Evolutionary conservation across 1,140 invertebrate genomes (phyloP).

Genomic region (Colletes gigas): DNA sequence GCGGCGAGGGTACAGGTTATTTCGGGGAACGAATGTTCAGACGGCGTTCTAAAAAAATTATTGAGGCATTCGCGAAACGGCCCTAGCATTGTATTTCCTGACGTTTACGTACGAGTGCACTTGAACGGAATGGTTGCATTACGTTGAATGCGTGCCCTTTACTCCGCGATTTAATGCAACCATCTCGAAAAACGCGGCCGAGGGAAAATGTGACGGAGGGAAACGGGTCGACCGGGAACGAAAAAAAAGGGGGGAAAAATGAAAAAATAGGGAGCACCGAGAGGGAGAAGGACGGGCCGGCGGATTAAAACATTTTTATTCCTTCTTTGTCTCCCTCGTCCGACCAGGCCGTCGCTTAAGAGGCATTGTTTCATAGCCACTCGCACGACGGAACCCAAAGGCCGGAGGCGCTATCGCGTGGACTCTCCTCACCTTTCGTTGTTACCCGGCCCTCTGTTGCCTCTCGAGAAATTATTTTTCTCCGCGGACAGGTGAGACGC

Average conservation of each 20-base stretch:
- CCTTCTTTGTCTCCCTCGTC: constrained; percentile 31
- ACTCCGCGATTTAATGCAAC: constrained; percentile 53
- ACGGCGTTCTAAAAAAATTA: constrained; percentile 25
- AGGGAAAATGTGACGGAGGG: constrained; percentile 16
- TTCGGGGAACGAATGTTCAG: too few relatives aligned
- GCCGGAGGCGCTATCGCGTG: constrained; percentile 20
- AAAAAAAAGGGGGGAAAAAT: constrained; percentile 16
- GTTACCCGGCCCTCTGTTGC: neutral
- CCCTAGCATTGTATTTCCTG: constrained; percentile 14
- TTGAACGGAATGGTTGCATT: constrained; percentile 33
- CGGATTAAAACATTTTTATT: constrained; percentile 69
- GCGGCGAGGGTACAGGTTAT: too few relatives aligned
- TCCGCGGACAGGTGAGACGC: constrained; percentile 52
- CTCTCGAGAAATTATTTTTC: constrained; percentile 59
- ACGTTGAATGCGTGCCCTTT: constrained; percentile 45
- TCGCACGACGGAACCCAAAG: constrained; percentile 25
- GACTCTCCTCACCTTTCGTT: constrained; percentile 32
- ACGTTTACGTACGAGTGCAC: constrained; percentile 46
- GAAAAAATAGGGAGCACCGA: neutral
- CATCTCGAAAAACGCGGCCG: constrained; percentile 54
- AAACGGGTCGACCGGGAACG: neutral
- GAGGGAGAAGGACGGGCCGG: neutral
- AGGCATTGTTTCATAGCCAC: constrained; percentile 62
- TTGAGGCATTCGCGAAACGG: constrained; percentile 2
- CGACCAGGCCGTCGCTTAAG: constrained; percentile 54